These are phyloP conservation scores for Pecten maximus DNA, from an alignment of 2,888 invertebrate genomes.

Conservation along the genomic window DNA sequence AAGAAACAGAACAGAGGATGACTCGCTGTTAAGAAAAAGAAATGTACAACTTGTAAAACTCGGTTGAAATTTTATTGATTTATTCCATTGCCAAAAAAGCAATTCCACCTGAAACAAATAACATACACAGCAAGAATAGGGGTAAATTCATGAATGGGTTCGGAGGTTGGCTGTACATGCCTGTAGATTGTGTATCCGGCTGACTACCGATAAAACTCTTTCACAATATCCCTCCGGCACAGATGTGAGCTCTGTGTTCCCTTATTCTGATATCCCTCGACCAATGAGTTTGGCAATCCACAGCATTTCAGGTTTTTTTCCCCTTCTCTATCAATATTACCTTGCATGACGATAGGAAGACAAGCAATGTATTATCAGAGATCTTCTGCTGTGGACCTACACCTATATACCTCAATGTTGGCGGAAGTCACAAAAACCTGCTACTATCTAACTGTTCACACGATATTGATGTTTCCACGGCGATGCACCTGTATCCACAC, in stretches of 20 bases:
- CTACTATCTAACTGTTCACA: slow-evolving; percentile 1
- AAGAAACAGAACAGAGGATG: no score
- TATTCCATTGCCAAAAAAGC: neutral
- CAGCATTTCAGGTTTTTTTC: neutral
- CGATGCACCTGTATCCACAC: neutral
- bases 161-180: neutral
- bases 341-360: slow-evolving; percentile 10
- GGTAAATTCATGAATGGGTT: neutral
- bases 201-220: neutral
- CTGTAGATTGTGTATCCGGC: neutral
- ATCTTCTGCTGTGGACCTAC: neutral
- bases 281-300: neutral
- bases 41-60: no score
- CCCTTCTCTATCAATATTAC: slow-evolving; percentile 5
- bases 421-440: neutral
- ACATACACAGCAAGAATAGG: neutral
- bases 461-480: slow-evolving; percentile 31
- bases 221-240: neutral
- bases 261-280: neutral
- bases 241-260: neutral
- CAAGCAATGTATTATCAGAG: neutral
- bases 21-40: no score
- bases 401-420: slow-evolving; percentile 16
- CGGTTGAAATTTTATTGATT: no score
- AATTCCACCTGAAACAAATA: neutral